Percentiles rank a stretch among this genome's conserved stretches.
phyloP scores from a whole-genome alignment of 2,797 vertebrate species.

The Oreonectes daqikongensis region DNA sequence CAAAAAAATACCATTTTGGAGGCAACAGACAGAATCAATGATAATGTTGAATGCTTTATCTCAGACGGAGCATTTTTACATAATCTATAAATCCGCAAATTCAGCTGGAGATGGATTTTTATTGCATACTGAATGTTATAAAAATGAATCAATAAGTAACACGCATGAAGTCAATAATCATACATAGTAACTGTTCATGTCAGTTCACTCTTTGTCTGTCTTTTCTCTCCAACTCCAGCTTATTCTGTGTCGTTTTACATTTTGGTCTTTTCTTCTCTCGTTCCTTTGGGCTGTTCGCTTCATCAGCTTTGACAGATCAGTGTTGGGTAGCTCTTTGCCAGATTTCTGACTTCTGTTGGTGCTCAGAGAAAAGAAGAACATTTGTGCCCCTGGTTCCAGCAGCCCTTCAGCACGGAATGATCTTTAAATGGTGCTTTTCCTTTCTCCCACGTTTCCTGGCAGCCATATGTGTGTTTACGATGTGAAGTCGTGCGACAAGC shows the following conservation, averaged over 20 bases:
- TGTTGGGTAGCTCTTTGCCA: slow-evolving; percentile 37
- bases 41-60: slow-evolving; percentile 24
- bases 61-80: slow-evolving; percentile 5
- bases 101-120: background rate
- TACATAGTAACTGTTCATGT: slow-evolving; percentile 7
- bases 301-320: slow-evolving; percentile 48
- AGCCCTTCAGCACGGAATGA: slow-evolving; percentile 51
- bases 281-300: slow-evolving; percentile 27
- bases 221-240: background rate
- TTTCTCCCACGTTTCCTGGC: slow-evolving; percentile 45
- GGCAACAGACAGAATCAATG: slow-evolving; percentile 12
- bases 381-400: slow-evolving; percentile 47
- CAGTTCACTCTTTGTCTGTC: background rate
- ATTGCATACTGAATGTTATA: slow-evolving; percentile 8
- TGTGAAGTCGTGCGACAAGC: slow-evolving; percentile 34
- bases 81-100: slow-evolving; percentile 21
- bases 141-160: slow-evolving; percentile 12
- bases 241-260: slow-evolving; percentile 54
- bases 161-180: slow-evolving; percentile 8
- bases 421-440: slow-evolving; percentile 60
- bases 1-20: slow-evolving; percentile 2
- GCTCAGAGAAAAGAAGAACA: slow-evolving; percentile 42
- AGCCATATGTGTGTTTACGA: slow-evolving; percentile 49
- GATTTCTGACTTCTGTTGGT: slow-evolving; percentile 47
- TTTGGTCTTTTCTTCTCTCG: slow-evolving; percentile 33